Conservation (phyloP, 2,113 vertebrate species). For the Corydoras sp. region DNA sequence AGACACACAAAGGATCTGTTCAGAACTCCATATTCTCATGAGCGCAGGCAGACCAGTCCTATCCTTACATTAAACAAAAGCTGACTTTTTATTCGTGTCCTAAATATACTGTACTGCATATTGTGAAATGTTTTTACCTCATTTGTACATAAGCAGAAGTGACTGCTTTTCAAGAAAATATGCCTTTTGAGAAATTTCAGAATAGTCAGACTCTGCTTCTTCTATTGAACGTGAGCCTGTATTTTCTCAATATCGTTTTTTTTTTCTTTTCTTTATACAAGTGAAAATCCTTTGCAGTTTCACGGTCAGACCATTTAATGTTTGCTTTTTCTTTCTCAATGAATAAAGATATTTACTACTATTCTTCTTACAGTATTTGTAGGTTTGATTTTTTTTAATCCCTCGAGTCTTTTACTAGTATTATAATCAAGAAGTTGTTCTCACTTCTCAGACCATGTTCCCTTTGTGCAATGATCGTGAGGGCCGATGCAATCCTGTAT, state of each 20-base stretch:
- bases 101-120: conserved; percentile 55
- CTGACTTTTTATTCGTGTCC: conserved; percentile 60
- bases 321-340: conserved; percentile 56
- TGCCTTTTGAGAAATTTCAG: conserved; percentile 32
- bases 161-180: conserved; percentile 52
- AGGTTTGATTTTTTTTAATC: not conserved
- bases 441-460: no score
- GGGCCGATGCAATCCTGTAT: not conserved
- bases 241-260: conserved; percentile 53
- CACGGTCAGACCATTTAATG: conserved; percentile 60
- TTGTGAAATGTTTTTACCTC: conserved; percentile 68
- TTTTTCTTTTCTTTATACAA: conserved; percentile 26
- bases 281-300: conserved; percentile 56
- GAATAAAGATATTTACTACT: conserved; percentile 66
- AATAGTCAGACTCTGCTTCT: conserved; percentile 11
- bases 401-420: no score
- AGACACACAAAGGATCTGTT: conserved; percentile 20
- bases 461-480: not conserved
- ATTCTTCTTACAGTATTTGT: conserved; percentile 29
- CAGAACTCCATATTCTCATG: conserved; percentile 11
- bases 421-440: no score
- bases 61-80: conserved; percentile 45
- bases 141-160: conserved; percentile 65
- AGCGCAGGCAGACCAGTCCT: conserved; percentile 25
- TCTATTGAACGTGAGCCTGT: conserved; percentile 47